Base-by-base conservation (phyloP, 2,888 invertebrate genomes). In the Leucophora obtusa region DNA sequence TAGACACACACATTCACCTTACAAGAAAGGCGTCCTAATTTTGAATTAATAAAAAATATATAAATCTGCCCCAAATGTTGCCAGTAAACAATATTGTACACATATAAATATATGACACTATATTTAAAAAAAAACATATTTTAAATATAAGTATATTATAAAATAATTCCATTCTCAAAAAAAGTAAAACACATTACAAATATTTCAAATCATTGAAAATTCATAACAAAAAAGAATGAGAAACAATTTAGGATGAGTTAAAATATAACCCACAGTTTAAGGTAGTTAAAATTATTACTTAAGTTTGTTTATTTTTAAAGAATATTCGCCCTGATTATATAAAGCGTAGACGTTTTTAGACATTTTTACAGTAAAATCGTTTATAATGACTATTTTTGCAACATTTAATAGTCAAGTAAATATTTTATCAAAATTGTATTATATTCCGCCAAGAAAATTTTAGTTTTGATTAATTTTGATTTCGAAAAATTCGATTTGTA, bases 1-100 rank as follows among this genome's bases (percentile, higher is more conserved):
- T 60, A 76, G 66, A 80, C 54, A 81, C 47, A 83, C 56, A 79
- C 68, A 82, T 35, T 83, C 68, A 82, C 83, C 60, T 70, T 58
- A 53, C 6, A 50, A 76, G 51, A 73, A 28, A 81, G 73, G 81
- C 77, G 81, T 77, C 73, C 77, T 70, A 33, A 69, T 65, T 54
- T 62, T 38, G 71, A 69, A 33, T 24, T 59, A 73, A 72, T 1
- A 54, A 69, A 75, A 60, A 54, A 21, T 68, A 56, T 24, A 66
- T 43, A 59, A 47, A 82, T 74, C 79, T 75, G 79, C 76, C 82
- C 82, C 65, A 82, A 72, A 79, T 76, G 79, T 79, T 82, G 82
- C 79, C 82, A 79, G 76, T 79, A 75, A 68, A 73, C 74, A 75
- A 79, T 77, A 80, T 77, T 74, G 74, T 72, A 82, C 80, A 82